phyloP scores from a whole-genome alignment of 2,888 invertebrate genomes.

The Cantharis lateralis region DNA sequence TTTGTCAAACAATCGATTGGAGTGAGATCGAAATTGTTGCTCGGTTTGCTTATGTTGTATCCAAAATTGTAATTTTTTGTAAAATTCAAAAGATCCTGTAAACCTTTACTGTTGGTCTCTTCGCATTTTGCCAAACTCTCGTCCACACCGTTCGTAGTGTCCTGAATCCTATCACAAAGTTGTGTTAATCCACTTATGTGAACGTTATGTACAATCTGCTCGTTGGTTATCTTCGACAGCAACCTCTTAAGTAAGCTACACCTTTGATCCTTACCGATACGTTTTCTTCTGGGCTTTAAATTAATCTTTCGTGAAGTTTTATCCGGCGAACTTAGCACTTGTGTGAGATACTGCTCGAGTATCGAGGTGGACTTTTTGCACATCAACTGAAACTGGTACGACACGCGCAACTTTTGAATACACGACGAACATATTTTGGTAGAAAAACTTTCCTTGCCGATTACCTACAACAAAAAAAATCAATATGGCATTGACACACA shows the following conservation, averaged over 20 bases:
- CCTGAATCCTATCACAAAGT: slow-evolving; percentile 22
- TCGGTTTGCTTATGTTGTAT: slow-evolving; percentile 42
- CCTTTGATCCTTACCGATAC: slow-evolving; percentile 52
- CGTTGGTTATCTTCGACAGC: slow-evolving; percentile 40
- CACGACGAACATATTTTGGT: slow-evolving; percentile 52
- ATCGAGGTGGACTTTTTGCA: slow-evolving; percentile 51
- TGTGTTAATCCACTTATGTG: slow-evolving; percentile 27
- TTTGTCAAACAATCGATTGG: slow-evolving; percentile 48
- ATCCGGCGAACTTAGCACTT: slow-evolving; percentile 43
- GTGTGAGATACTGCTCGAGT: slow-evolving; percentile 48
- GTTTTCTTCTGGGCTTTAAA: slow-evolving; percentile 37
- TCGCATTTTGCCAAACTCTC: slow-evolving; percentile 27
- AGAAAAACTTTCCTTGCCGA: slow-evolving; percentile 49
- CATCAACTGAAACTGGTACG: slow-evolving; percentile 53
- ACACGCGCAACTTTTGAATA: slow-evolving; percentile 49
- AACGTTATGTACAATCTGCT: slow-evolving; percentile 24
- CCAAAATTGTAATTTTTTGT: slow-evolving; percentile 52
- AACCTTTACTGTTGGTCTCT: slow-evolving; percentile 33
- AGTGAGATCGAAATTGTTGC: slow-evolving; percentile 45
- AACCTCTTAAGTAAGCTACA: slow-evolving; percentile 51
- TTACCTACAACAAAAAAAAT: slow-evolving; percentile 53
- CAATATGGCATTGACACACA: slow-evolving; percentile 48
- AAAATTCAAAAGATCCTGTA: slow-evolving; percentile 50
- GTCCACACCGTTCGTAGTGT: not conserved
- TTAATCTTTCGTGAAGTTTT: slow-evolving; percentile 1